phyloP scores from a whole-genome alignment of 2,797 vertebrate genomes.

The Oreochromis mossambicus region DNA sequence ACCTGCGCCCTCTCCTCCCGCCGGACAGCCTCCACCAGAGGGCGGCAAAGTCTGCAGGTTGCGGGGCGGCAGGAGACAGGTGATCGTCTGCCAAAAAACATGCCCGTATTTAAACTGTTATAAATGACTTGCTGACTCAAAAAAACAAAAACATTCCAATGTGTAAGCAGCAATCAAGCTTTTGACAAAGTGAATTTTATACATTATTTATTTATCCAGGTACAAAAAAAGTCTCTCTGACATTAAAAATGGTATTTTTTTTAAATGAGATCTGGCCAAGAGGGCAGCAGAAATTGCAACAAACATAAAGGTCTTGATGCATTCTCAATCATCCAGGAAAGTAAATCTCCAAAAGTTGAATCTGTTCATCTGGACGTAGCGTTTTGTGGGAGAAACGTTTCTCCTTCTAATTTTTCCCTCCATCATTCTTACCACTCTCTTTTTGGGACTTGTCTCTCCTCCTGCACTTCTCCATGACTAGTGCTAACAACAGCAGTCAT shows the following conservation, averaged over 20 bases:
- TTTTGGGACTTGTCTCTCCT: neutral
- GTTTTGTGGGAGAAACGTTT: too few relatives aligned
- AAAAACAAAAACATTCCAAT: neutral
- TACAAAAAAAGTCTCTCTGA: neutral
- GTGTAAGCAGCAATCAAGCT: neutral
- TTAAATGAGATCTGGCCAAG: neutral
- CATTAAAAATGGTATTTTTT: neutral
- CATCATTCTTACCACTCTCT: neutral
- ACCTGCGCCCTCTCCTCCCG: slow-evolving; percentile 4
- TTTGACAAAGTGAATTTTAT: neutral
- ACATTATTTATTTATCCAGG: neutral
- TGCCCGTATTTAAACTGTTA: neutral
- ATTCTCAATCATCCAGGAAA: too few relatives aligned
- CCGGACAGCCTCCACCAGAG: slow-evolving; percentile 25
- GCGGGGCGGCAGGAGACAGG: neutral
- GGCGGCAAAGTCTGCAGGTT: slow-evolving; percentile 27
- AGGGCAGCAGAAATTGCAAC: neutral
- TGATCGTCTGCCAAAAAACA: neutral
- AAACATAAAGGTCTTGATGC: too few relatives aligned
- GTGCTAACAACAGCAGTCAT: neutral
- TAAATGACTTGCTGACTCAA: neutral
- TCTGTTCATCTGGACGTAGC: too few relatives aligned
- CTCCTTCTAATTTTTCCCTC: neutral
- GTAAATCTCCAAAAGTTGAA: too few relatives aligned
- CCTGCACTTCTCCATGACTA: neutral